Percentiles rank a stretch among this genome's conserved stretches.
These are phyloP conservation scores for Podarcis siculus DNA, from an alignment of 2,797 vertebrate species.

Conservation along the genomic window DNA sequence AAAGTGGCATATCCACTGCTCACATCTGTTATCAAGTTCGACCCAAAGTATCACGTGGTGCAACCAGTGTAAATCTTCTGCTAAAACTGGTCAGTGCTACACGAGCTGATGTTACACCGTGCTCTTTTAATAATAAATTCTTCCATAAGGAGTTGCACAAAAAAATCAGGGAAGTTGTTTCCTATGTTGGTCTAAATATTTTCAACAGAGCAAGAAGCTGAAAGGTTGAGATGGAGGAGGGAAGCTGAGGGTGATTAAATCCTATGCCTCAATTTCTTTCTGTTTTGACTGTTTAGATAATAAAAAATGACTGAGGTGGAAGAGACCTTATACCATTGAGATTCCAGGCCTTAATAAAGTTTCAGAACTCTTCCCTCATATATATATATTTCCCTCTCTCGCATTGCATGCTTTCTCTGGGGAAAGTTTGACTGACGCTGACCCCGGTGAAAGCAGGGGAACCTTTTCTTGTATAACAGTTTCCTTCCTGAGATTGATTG, in stretches of 20 bases:
- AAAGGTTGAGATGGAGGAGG: background rate
- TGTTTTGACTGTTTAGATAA: background rate
- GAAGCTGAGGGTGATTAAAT: background rate
- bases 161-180: background rate
- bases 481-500: background rate
- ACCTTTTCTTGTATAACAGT: background rate
- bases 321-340: background rate
- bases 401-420: background rate
- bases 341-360: background rate
- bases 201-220: background rate
- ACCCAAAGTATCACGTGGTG: background rate
- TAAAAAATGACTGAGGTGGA: background rate
- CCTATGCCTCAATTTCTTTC: background rate
- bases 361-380: background rate
- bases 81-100: background rate
- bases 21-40: background rate
- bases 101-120: background rate
- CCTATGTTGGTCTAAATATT: background rate
- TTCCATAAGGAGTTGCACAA: background rate
- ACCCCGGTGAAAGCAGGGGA: background rate
- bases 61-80: background rate
- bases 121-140: background rate
- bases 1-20: background rate
- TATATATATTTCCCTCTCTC: background rate
- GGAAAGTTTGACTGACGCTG: background rate